Evolutionary conservation across 2,797 vertebrate species (phyloP).

Genomic region (Neostethus bicornis): DNA sequence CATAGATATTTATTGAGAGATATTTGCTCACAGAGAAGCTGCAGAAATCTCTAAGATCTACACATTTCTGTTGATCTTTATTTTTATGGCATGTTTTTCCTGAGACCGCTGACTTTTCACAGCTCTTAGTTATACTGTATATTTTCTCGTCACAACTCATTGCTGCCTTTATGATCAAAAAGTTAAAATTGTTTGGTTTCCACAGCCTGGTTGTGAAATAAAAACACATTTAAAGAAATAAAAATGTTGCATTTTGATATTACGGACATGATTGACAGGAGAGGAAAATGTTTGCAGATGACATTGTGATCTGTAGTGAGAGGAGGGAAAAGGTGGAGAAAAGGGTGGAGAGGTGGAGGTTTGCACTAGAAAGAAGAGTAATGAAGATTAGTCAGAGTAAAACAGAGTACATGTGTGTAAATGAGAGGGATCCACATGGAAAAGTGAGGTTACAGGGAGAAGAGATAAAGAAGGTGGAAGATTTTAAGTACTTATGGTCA

Average conservation of each 20-base stretch:
- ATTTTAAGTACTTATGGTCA: no score
- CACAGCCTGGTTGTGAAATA: conserved; percentile 17
- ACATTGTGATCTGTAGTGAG: no score
- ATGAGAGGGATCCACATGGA: no score
- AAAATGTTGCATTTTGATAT: conserved; percentile 49
- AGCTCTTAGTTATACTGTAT: conserved; percentile 36
- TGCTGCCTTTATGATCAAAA: conserved; percentile 47
- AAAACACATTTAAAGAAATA: conserved; percentile 22
- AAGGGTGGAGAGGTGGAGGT: no score
- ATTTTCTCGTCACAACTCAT: conserved; percentile 46
- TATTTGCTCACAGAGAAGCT: not conserved
- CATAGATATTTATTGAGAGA: not conserved
- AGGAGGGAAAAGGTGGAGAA: no score
- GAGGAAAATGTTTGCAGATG: conserved; percentile 18
- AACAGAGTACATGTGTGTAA: no score
- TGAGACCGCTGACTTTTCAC: conserved; percentile 64
- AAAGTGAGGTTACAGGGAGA: no score
- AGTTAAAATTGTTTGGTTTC: conserved; percentile 48
- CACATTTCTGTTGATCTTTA: conserved; percentile 28
- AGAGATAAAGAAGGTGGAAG: no score
- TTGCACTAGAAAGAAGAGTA: no score
- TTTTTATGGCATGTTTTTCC: conserved; percentile 36
- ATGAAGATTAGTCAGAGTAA: no score
- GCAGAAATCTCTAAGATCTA: not conserved
- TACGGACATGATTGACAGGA: conserved; percentile 37